These are phyloP conservation scores for Trichopria drosophilae DNA, from an alignment of 2,888 invertebrate species.

Conservation along the genomic window DNA sequence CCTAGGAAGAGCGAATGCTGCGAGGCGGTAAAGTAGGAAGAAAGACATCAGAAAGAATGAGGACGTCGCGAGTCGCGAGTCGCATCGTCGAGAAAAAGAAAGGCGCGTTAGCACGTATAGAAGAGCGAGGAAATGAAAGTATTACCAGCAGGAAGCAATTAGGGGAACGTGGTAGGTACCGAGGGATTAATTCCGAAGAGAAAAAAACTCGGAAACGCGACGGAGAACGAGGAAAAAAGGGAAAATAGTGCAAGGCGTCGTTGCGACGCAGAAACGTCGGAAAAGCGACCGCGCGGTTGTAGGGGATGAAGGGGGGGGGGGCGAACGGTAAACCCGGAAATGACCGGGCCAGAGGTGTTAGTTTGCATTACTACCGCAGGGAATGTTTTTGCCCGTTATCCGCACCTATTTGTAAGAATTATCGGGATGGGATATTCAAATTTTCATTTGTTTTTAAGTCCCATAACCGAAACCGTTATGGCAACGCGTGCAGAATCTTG, in stretches of 20 bases:
- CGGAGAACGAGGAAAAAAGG: conserved; percentile 10
- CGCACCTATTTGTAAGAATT: no score
- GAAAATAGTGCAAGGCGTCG: conserved; percentile 7
- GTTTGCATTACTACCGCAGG: no score
- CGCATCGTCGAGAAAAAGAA: conserved; percentile 21
- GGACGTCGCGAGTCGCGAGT: not conserved
- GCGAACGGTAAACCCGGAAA: no score
- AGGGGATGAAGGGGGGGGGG: no score
- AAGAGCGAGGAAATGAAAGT: conserved; percentile 43
- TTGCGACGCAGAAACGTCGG: not conserved
- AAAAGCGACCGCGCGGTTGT: not conserved
- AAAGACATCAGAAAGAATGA: not conserved
- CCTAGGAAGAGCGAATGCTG: no score
- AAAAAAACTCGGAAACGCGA: conserved; percentile 33
- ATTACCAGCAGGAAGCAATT: conserved; percentile 42
- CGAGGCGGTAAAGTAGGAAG: no score
- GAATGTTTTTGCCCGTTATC: no score
- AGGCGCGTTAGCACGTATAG: conserved; percentile 34
- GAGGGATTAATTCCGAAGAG: conserved; percentile 42
- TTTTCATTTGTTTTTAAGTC: no score
- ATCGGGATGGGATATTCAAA: no score
- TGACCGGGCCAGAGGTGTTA: no score
- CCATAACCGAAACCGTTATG: no score
- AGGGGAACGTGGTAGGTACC: conserved; percentile 37
- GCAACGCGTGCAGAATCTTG: no score